Evolutionary conservation across 2,797 vertebrate species (phyloP), one percentile per base, ranked within the genome.

Genomic region (Limnodromus scolopaceus): DNA sequence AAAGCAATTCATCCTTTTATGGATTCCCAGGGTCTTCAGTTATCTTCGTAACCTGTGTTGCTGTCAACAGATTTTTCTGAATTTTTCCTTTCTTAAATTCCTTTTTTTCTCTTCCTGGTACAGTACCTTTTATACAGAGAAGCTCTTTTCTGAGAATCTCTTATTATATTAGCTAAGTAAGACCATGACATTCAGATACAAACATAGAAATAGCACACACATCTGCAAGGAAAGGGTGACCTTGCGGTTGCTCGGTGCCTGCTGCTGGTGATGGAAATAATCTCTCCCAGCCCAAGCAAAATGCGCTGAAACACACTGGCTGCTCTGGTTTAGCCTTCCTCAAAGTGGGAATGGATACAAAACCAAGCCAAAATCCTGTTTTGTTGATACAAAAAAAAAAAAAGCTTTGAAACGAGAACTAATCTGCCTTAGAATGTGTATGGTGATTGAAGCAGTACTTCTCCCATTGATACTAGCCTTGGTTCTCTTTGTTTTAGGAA

Each of bases 401-500:
- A 72, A 89, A 53, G 60, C 61, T 30, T 60, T 84, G 61, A 32
- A 57, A 30, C 5, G 16, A 64, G 81, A 25, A 48, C 27, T 84
- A 3, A 22, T 4, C n/a, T 38, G 18, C 58, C 43, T 34, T 41
- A 57, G 41, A 17, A 25, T 49, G n/a, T 51, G 1, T 13, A 2
- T 27, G 54, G 53, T 85, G 54, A 76, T 30, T 11, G 39, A 82
- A 87, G 34, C 8, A 16, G 14, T 78, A 24, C n/a, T 48, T 86
- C 74, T 54, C 9, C 43, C 80, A 30, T 20, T 91, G 54, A 84
- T 86, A 8, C 16, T 82, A 83, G 41, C 91, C 86, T 82, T 94
- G 66, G 2, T 91, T 97, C 60, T 64, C 78, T 86, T 93, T 97
- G 49, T 97, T 96, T 97, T 91, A 99, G 99, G 98, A 99, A 99